Evolutionary conservation across 2,888 invertebrate genomes (phyloP).

Genomic region (Latrodectus hesperus): DNA sequence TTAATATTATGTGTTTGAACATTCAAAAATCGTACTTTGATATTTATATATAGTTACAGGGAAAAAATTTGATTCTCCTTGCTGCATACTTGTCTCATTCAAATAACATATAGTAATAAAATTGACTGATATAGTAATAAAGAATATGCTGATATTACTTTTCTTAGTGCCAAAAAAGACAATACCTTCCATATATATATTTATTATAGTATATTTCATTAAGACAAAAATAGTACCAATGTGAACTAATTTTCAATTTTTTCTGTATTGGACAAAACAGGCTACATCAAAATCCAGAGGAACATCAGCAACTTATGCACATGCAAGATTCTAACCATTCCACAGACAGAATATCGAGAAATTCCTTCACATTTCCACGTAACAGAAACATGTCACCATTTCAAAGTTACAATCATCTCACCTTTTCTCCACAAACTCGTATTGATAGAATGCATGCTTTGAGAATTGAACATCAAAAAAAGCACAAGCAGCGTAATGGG

Average conservation of each 20-base stretch:
- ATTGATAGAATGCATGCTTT: conserved; percentile 77
- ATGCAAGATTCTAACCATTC: conserved; percentile 3
- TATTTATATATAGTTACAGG: too few relatives aligned
- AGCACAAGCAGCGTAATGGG: conserved; percentile 79
- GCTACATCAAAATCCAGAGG: conserved; percentile 76
- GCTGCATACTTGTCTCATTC: too few relatives aligned
- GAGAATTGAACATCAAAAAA: conserved; percentile 78
- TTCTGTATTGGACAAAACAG: conserved; percentile 75
- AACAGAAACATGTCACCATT: conserved; percentile 4
- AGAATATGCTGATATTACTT: neutral
- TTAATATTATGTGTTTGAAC: too few relatives aligned
- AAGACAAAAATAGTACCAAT: neutral
- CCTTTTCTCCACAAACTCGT: conserved; percentile 32
- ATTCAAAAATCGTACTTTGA: too few relatives aligned
- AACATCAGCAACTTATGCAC: conserved; percentile 71
- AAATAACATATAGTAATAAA: too few relatives aligned
- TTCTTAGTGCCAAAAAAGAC: neutral
- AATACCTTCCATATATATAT: neutral
- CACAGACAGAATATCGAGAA: conserved; percentile 1
- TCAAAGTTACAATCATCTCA: neutral
- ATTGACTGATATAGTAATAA: too few relatives aligned
- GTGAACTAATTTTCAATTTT: neutral
- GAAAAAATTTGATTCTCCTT: too few relatives aligned
- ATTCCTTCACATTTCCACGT: conserved; percentile 56
- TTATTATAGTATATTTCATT: too few relatives aligned